phyloP scores from a whole-genome alignment of 2,888 invertebrate genomes.

The Ornithoptera priamus region DNA sequence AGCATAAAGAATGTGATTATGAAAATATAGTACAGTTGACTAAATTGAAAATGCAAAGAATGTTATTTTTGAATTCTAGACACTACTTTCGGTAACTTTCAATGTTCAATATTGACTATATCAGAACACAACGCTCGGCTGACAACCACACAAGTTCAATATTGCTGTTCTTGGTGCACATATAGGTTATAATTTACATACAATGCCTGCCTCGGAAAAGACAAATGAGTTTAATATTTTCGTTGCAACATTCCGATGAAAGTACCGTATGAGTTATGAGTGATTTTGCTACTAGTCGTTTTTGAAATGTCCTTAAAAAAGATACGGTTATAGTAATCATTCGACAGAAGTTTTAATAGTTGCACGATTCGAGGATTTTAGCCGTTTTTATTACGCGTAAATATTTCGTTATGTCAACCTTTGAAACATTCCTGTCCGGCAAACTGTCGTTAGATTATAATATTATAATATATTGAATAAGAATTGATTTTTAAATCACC shows the following conservation, averaged over 20 bases:
- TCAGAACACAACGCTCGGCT: neutral
- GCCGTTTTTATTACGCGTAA: neutral
- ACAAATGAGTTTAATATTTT: conserved; percentile 21
- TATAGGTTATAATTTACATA: conserved; percentile 28
- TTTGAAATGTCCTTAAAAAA: too few species aligned
- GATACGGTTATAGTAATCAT: too few species aligned
- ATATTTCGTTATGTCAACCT: neutral
- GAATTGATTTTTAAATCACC: neutral
- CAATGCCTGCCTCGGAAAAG: conserved; percentile 21
- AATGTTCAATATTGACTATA: too few species aligned
- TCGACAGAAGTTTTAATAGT: too few species aligned
- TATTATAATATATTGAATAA: neutral
- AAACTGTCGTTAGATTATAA: neutral
- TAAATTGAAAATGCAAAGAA: too few species aligned
- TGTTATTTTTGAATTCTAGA: too few species aligned
- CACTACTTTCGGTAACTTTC: too few species aligned
- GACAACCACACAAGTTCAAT: conserved; percentile 5
- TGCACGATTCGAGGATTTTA: too few species aligned
- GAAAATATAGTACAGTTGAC: too few species aligned
- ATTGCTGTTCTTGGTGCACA: conserved; percentile 11
- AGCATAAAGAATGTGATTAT: too few species aligned
- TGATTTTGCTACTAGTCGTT: neutral
- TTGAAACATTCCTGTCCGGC: neutral
- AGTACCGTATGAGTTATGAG: conserved; percentile 7
- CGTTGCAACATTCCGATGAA: conserved; percentile 21